Evolutionary conservation across 2,888 invertebrate species (phyloP).

Genomic region (Hypena proboscidalis): DNA sequence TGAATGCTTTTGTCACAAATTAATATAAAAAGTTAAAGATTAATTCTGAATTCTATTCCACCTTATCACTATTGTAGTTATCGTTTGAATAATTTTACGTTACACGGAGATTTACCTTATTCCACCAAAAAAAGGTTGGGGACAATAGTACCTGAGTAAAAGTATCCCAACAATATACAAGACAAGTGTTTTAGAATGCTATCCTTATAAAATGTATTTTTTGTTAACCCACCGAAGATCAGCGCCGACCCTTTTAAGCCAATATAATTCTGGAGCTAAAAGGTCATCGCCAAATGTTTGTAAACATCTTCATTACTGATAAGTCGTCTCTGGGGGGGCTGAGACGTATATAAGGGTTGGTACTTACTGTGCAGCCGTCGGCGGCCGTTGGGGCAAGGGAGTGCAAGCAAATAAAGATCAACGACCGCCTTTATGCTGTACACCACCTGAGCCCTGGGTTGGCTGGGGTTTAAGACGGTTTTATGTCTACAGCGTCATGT

Average conservation of each 20-base stretch:
- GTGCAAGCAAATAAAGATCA: slow-evolving; percentile 72
- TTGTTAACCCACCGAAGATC: no score
- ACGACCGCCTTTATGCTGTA: slow-evolving; percentile 61
- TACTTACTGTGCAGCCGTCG: slow-evolving; percentile 49
- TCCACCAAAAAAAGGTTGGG: no score
- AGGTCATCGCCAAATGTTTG: slow-evolving; percentile 35
- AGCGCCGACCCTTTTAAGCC: neutral
- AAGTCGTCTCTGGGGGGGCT: slow-evolving; percentile 57
- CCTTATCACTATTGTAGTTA: no score
- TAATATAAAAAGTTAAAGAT: no score
- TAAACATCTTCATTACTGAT: slow-evolving; percentile 55
- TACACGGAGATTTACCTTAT: no score
- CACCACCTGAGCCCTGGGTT: slow-evolving; percentile 63
- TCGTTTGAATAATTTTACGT: no score
- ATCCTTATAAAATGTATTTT: no score
- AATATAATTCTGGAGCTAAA: slow-evolving; percentile 6
- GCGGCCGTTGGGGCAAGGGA: slow-evolving; percentile 44
- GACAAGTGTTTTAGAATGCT: no score
- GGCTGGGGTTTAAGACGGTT: slow-evolving; percentile 50
- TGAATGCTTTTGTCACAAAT: no score
- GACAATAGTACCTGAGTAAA: no score
- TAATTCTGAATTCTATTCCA: no score
- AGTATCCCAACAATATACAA: no score
- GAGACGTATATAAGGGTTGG: slow-evolving; percentile 55
- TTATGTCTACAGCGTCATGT: slow-evolving; percentile 37